Base-by-base conservation (phyloP, 2,113 vertebrate genomes). In the Perca flavescens region DNA sequence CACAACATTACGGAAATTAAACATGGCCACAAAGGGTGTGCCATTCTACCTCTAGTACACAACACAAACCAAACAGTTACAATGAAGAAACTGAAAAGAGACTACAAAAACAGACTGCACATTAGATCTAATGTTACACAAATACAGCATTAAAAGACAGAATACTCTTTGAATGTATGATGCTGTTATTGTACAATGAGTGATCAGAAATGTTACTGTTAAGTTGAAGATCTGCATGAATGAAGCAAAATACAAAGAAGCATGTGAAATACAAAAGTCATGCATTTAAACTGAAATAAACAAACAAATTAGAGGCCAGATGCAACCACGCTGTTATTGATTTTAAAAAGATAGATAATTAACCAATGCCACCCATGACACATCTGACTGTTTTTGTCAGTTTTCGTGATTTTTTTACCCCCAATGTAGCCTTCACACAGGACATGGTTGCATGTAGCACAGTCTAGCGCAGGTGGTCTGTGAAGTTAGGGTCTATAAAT, bases 381-480 rank as follows among this genome's bases (percentile, higher is more conserved):
- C 66, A 43, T 19, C 40, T 34, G 36, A 67, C 36, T 2, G 40
- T 10, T 40, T 40, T 40, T 10, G 40, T 40, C 40, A 40, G 9
- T 10, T 40, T 40, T 40, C 6, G 40, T 40, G 40, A 9, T 40
- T 40, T 40, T 43, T 36, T 62, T 25, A 16, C 68, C 5, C 34
- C 63, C 25, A 49, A 53, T 15, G 46, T 15, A 10, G 16, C 52
- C 49, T 34, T 34, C 16, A 49, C 19, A 50, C 68, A 65, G 74
- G 62, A 40, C 86, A 43, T 90, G 92, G 93, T 94, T 95, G 94
- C 93, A 96, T 94, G 63, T 84, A 21, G 89, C 86, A 1, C 28
- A 1, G 11, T 62, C 13, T 15, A 62, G 86, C 70, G 43, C 73
- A 63, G 77, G 74, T 54, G 77, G 50, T 81, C 68, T 70, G 63